A percentile compares a stretch with the other conserved stretches of the same genome.
Evolutionary conservation across 2,888 invertebrate genomes (phyloP).

Genomic region (Flabesymbios commensalis): DNA sequence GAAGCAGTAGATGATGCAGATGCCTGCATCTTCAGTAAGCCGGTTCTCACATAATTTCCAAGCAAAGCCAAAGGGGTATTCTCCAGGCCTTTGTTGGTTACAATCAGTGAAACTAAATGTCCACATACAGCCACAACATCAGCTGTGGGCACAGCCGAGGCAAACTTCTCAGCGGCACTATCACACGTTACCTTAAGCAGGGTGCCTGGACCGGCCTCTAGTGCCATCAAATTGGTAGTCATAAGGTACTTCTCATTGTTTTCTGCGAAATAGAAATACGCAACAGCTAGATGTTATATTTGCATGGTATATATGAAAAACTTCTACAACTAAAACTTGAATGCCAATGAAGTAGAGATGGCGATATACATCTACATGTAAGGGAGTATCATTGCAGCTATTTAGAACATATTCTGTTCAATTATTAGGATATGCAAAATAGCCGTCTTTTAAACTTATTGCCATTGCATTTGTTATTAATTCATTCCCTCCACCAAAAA

Average conservation of each 20-base stretch:
- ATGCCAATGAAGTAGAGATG: too few species aligned
- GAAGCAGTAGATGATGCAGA: too few species aligned
- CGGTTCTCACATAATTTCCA: constrained; percentile 50
- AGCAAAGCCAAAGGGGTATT: constrained; percentile 51
- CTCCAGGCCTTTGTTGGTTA: constrained; percentile 46
- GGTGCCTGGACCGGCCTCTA: constrained; percentile 50
- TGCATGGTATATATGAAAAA: too few species aligned
- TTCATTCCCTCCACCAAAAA: too few species aligned
- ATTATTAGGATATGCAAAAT: too few species aligned
- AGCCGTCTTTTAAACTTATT: too few species aligned
- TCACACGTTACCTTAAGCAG: constrained; percentile 47
- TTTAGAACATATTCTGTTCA: too few species aligned
- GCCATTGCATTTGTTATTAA: too few species aligned
- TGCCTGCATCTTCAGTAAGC: constrained; percentile 38
- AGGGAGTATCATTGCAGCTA: too few species aligned
- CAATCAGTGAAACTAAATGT: constrained; percentile 54
- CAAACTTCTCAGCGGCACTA: constrained; percentile 45
- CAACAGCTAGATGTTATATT: too few species aligned
- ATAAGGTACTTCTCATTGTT: constrained; percentile 11
- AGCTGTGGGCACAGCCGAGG: constrained; percentile 32
- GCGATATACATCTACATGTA: too few species aligned
- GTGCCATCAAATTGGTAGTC: constrained; percentile 47
- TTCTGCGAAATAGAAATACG: constrained; percentile 9
- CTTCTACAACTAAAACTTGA: too few species aligned
- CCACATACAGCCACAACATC: constrained; percentile 45